Base-by-base conservation (phyloP, 2,888 invertebrate genomes). In the Amorpha juglandis region DNA sequence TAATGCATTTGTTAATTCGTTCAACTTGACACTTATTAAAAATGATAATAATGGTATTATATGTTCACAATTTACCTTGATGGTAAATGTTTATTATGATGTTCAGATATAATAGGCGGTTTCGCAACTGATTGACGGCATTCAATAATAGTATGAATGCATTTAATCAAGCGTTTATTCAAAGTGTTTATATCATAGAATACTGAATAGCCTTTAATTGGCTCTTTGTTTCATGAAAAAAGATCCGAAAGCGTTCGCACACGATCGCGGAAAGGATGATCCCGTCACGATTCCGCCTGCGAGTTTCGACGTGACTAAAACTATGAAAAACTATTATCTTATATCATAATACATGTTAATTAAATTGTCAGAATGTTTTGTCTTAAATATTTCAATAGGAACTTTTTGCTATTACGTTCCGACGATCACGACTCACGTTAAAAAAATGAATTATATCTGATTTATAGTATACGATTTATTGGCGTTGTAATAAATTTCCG, bases 221-320 rank as follows among this genome's bases (percentile, higher is more conserved):
- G 79, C 72, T 72, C 66, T 71, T 70, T 73, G 70, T 74, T 78
- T 75, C 69, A 73, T 72, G 67, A 75, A 75, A 78, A 77, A 78
- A 77, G 58, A 72, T 64, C 67, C 73, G 74, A 77, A 76, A 76
- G 69, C 69, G 66, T 74, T 75, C 71, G 73, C 75, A 79, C 89
- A 89, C 86, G 91, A 91, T 77, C 79, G 73, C 90, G 91, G 90
- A 91, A 88, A 84, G 83, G 78, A 79, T 79, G 74, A 67, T 66
- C 75, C 21, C 66, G 77, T 87, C 88, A 90, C 89, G 89, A 88
- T 71, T 72, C 68, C 72, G 68, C 74, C 73, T 68, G 66, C 72
- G 72, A 74, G 73, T 74, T 69, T 71, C 79, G 77, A 75, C 82
- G 80, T 84, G 84, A 84, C 80, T 81, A 67, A 63, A 63, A 35